Conservation (phyloP, 2,888 invertebrate genomes). For the Clitarchus hookeri region DNA sequence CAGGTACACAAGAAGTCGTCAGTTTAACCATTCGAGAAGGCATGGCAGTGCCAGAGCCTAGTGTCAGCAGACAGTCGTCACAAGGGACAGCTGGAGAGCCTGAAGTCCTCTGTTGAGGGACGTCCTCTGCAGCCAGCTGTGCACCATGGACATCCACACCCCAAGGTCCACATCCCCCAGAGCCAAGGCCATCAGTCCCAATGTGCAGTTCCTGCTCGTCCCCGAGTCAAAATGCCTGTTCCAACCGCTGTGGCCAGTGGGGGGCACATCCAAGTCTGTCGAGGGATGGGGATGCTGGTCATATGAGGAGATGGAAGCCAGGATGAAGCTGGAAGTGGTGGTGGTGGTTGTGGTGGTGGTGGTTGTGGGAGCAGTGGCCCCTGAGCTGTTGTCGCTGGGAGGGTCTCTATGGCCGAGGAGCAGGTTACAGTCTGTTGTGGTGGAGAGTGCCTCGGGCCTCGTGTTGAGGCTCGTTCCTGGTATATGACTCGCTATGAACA, state of each 20-base stretch:
- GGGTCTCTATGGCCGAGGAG: neutral
- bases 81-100: neutral
- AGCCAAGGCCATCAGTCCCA: neutral
- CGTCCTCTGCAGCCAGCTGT: neutral
- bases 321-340: conserved; percentile 22
- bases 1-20: neutral
- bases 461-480: conserved; percentile 39
- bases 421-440: neutral
- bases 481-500: conserved; percentile 54
- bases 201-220: too few species aligned
- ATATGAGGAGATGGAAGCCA: conserved; percentile 20
- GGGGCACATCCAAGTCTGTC: too few species aligned
- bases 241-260: too few species aligned
- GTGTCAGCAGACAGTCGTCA: neutral
- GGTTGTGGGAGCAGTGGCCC: neutral
- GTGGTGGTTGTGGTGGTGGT: neutral
- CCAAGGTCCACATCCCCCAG: neutral
- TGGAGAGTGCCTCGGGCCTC: neutral
- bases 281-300: neutral
- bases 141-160: neutral
- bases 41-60: neutral
- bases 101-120: neutral
- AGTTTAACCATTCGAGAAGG: too few species aligned
- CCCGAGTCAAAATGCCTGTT: too few species aligned
- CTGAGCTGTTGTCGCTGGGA: neutral